Conservation (phyloP, 2,888 invertebrate genomes). For the Nasonovia ribisnigri region DNA sequence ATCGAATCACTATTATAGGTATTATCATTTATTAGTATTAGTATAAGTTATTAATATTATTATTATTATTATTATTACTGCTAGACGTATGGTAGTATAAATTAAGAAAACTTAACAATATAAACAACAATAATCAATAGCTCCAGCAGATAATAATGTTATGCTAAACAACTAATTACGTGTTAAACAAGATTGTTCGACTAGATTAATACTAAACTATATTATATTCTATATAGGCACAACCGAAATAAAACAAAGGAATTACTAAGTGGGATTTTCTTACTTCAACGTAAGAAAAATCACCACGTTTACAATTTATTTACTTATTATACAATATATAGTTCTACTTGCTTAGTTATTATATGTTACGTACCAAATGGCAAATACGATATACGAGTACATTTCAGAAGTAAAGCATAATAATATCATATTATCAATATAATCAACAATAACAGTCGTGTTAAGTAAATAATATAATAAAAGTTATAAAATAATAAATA, state of each 20-base stretch:
- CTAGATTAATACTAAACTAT: conserved; percentile 20
- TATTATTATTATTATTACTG: conserved; percentile 28
- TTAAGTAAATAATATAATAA: background rate
- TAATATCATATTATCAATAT: conserved; percentile 23
- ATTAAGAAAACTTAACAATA: conserved; percentile 58
- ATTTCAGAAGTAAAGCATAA: background rate
- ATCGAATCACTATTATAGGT: background rate
- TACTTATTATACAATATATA: conserved; percentile 23
- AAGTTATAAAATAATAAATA: background rate
- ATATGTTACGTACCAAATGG: background rate
- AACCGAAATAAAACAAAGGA: conserved; percentile 15
- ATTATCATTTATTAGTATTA: background rate
- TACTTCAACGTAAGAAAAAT: conserved; percentile 52
- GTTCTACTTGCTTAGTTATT: background rate
- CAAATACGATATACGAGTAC: background rate
- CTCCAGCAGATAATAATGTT: conserved; percentile 41
- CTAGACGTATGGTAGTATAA: conserved; percentile 6
- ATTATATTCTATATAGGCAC: conserved; percentile 1
- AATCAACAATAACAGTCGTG: conserved; percentile 51
- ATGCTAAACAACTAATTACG: conserved; percentile 32
- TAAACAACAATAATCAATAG: conserved; percentile 45
- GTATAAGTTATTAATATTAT: background rate
- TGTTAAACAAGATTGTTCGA: conserved; percentile 17
- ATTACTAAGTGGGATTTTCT: conserved; percentile 54
- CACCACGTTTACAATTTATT: conserved; percentile 48